A percentile compares a stretch with the other conserved stretches of the same genome.
Conservation (phyloP, 1,140 invertebrate species). For the Dryas iulia region DNA sequence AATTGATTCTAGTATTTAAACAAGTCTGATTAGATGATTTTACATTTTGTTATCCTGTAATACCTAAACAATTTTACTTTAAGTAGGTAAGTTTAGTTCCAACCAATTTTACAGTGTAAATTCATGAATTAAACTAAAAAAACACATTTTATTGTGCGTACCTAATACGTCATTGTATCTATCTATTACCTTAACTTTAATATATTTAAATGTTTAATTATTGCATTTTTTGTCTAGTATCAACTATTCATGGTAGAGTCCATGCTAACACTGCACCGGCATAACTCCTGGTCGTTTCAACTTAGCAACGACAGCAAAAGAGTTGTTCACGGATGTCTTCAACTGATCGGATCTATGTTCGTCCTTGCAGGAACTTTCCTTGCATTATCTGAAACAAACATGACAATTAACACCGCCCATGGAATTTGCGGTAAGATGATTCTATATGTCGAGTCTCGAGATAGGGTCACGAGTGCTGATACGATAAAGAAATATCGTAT, state of each 20-base stretch:
- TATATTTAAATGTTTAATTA: not conserved
- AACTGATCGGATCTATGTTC: conserved; percentile 64
- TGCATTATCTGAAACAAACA: conserved; percentile 54
- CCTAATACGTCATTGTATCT: too few species aligned
- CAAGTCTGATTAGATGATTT: too few species aligned
- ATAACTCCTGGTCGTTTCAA: conserved; percentile 73
- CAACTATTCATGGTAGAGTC: conserved; percentile 72
- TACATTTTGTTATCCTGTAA: too few species aligned
- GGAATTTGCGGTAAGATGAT: conserved; percentile 67
- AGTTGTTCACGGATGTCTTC: conserved; percentile 68
- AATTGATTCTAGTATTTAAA: too few species aligned
- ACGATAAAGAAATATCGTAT: conserved; percentile 19
- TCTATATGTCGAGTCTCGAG: conserved; percentile 6
- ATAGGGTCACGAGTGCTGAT: conserved; percentile 21
- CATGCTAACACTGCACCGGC: conserved; percentile 61
- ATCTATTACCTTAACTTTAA: not conserved
- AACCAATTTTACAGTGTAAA: not conserved
- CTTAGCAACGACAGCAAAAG: conserved; percentile 62
- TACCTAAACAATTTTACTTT: too few species aligned
- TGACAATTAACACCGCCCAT: conserved; percentile 59
- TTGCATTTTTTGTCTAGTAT: conserved; percentile 52
- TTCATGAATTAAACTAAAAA: not conserved
- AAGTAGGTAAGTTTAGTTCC: too few species aligned
- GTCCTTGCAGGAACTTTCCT: conserved; percentile 71
- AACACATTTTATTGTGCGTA: too few species aligned